phyloP scores from a whole-genome alignment of 2,797 vertebrate genomes.

The Cirrhinus molitorella region DNA sequence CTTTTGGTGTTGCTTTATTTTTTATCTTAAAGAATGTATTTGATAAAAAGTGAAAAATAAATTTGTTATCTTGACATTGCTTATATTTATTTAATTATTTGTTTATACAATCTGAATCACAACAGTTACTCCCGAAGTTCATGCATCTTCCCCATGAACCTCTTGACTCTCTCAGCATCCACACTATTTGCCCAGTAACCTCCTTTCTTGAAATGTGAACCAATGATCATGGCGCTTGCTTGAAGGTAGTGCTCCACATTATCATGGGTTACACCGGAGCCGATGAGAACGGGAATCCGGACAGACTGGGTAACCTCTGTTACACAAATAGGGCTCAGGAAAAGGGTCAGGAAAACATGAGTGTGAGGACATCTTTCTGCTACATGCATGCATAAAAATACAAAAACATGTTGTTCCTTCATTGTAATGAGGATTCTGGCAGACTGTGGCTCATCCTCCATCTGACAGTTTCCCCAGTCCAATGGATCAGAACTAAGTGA shows the following conservation, averaged over 20 bases:
- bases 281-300: conserved; percentile 85
- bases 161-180: conserved; percentile 78
- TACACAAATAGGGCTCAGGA: conserved; percentile 41
- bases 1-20: conserved; percentile 58
- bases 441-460: conserved; percentile 47
- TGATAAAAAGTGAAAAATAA: conserved; percentile 73
- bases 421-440: conserved; percentile 57
- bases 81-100: neutral
- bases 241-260: conserved; percentile 82
- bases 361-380: conserved; percentile 26
- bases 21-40: conserved; percentile 69
- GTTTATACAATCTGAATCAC: neutral
- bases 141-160: conserved; percentile 82
- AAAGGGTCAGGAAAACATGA: neutral
- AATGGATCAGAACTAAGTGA: conserved; percentile 52
- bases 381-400: conserved; percentile 28
- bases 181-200: conserved; percentile 84
- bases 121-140: conserved; percentile 72
- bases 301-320: conserved; percentile 82
- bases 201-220: conserved; percentile 86
- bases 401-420: conserved; percentile 34
- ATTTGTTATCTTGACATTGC: conserved; percentile 64
- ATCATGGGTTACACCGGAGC: conserved; percentile 86
- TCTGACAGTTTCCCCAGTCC: conserved; percentile 54
- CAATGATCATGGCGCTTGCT: conserved; percentile 84